A percentile compares a stretch with the other conserved stretches of the same genome.
Evolutionary conservation across 1,140 invertebrate genomes (phyloP).

Genomic region (Leguminivora glycinivorella): DNA sequence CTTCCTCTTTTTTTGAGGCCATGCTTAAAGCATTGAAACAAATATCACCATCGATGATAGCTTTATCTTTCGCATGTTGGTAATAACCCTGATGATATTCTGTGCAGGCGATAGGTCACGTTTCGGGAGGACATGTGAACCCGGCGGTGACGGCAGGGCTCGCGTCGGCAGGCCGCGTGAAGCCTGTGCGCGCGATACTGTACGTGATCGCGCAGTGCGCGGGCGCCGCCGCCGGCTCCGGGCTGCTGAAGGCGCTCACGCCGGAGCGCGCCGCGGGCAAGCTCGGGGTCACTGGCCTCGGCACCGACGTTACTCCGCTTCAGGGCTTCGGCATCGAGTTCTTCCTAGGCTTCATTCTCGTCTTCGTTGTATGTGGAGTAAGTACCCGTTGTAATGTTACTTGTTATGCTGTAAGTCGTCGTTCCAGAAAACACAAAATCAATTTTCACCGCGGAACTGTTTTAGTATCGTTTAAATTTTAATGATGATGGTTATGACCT

Average conservation of each 20-base stretch:
- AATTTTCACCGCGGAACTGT: background rate
- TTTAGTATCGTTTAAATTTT: too few relatives aligned
- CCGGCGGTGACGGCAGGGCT: slow-evolving; percentile 92
- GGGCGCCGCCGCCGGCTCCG: slow-evolving; percentile 92
- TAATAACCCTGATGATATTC: background rate
- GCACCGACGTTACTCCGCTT: slow-evolving; percentile 79
- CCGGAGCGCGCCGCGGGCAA: slow-evolving; percentile 80
- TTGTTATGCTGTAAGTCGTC: too few relatives aligned
- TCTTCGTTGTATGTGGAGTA: slow-evolving; percentile 93
- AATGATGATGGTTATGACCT: background rate
- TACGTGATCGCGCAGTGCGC: slow-evolving; percentile 92
- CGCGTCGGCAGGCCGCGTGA: slow-evolving; percentile 88
- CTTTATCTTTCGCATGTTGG: background rate
- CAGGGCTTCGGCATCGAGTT: slow-evolving; percentile 95
- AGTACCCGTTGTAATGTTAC: slow-evolving; percentile 41
- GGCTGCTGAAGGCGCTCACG: slow-evolving; percentile 79
- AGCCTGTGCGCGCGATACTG: slow-evolving; percentile 86
- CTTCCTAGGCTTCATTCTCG: slow-evolving; percentile 92
- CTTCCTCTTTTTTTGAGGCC: too few relatives aligned
- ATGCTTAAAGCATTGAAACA: too few relatives aligned
- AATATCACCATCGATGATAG: too few relatives aligned
- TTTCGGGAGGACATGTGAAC: slow-evolving; percentile 95
- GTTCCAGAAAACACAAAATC: background rate
- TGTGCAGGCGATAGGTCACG: slow-evolving; percentile 87
- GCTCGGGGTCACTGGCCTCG: slow-evolving; percentile 83